A percentile compares a stretch with the other conserved stretches of the same genome.
phyloP scores from a whole-genome alignment of 2,888 invertebrate genomes.

The Leptinotarsa haldemani region DNA sequence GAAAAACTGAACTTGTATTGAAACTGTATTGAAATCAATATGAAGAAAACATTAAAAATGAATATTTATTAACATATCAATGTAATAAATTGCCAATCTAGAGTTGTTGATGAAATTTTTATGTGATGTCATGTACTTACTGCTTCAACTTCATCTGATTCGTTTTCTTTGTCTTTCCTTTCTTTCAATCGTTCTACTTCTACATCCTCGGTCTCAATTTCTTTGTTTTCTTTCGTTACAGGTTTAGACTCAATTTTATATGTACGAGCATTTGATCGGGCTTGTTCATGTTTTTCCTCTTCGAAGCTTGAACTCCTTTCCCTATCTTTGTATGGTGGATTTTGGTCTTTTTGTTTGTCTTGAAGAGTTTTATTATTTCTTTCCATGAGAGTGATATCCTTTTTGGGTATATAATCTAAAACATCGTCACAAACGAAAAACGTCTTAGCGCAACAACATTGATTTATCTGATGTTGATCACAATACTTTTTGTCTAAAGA shows the following conservation, averaged over 20 bases:
- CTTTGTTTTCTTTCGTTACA: constrained; percentile 3
- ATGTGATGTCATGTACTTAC: constrained; percentile 5
- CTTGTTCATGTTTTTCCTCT: background rate
- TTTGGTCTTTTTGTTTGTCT: background rate
- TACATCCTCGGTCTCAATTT: background rate
- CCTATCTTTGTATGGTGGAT: background rate
- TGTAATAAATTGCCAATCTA: background rate
- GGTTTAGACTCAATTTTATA: constrained; percentile 3
- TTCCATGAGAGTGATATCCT: background rate
- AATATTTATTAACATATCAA: background rate
- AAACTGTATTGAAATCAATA: no score
- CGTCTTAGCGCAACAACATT: constrained; percentile 3
- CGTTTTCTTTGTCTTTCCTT: constrained; percentile 1
- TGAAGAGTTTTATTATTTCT: background rate
- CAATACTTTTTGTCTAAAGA: constrained; percentile 12
- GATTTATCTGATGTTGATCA: background rate
- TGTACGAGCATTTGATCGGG: background rate
- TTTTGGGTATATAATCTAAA: constrained; percentile 23
- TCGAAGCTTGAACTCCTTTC: constrained; percentile 7
- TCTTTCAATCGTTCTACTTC: constrained; percentile 10
- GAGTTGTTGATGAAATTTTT: background rate
- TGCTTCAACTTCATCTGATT: constrained; percentile 3
- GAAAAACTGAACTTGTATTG: no score
- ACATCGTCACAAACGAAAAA: constrained; percentile 19
- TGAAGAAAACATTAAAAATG: no score